Conservation (phyloP, 2,888 invertebrate genomes). For the Trichacis sp. region DNA sequence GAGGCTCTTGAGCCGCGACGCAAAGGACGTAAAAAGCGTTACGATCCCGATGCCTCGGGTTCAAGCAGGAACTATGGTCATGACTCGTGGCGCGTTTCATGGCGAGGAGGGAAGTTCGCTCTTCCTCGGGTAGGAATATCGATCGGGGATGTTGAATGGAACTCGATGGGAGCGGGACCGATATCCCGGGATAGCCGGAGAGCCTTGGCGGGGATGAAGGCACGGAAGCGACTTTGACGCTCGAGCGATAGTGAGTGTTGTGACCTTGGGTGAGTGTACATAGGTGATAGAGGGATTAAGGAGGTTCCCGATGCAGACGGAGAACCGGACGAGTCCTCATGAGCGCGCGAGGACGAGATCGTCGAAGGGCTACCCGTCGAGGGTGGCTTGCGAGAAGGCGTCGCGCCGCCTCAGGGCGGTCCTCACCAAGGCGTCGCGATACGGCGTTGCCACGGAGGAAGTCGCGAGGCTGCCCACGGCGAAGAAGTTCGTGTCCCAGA, state of each 20-base stretch:
- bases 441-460: constrained; percentile 59
- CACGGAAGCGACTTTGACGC: neutral
- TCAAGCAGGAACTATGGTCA: constrained; percentile 38
- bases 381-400: constrained; percentile 65
- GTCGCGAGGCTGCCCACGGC: constrained; percentile 59
- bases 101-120: constrained; percentile 39
- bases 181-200: constrained; percentile 8
- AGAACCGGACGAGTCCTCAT: constrained; percentile 50
- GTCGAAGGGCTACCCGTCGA: constrained; percentile 57
- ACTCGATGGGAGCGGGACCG: constrained; percentile 2
- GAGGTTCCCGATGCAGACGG: constrained; percentile 39
- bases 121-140: constrained; percentile 24
- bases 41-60: constrained; percentile 40
- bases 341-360: constrained; percentile 59
- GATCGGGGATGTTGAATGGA: constrained; percentile 24
- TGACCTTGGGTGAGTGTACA: constrained; percentile 24
- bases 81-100: constrained; percentile 46
- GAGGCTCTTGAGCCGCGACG: constrained; percentile 26
- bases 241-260: constrained; percentile 5
- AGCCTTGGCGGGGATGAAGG: constrained; percentile 1
- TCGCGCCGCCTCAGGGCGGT: constrained; percentile 59
- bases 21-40: constrained; percentile 55
- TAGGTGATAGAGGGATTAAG: constrained; percentile 20
- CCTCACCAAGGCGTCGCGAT: constrained; percentile 60
- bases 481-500: constrained; percentile 60